Conservation (phyloP, 2,797 vertebrate species). For the Botia kubotai region DNA sequence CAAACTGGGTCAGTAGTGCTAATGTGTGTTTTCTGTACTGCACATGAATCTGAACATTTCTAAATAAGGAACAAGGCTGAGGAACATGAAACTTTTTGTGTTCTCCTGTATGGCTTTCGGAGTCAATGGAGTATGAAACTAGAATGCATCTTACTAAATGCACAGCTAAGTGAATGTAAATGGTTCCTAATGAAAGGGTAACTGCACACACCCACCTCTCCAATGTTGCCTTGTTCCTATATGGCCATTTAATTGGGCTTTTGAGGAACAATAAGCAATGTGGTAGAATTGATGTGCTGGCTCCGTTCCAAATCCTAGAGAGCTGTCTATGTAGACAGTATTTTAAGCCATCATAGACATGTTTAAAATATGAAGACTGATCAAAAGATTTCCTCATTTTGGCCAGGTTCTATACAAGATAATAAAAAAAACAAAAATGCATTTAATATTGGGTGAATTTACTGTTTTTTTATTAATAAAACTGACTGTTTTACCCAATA, state of each 20-base stretch:
- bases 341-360: neutral
- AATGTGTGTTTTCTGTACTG: conserved; percentile 4
- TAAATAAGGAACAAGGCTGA: conserved; percentile 19
- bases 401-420: neutral
- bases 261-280: no score
- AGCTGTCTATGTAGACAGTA: neutral
- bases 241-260: neutral
- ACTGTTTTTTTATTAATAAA: no score
- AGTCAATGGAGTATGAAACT: conserved; percentile 25
- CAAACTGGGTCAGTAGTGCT: conserved; percentile 19
- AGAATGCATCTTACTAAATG: conserved; percentile 31
- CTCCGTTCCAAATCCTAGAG: neutral
- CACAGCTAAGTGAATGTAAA: conserved; percentile 28
- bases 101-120: conserved; percentile 27
- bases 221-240: conserved; percentile 2
- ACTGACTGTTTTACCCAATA: no score
- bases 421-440: no score
- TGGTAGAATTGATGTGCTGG: neutral
- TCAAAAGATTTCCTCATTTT: neutral
- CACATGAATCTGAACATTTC: neutral
- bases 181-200: conserved; percentile 36
- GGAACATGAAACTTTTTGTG: conserved; percentile 14
- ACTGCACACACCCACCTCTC: neutral
- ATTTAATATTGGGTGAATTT: no score
- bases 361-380: neutral